Base-by-base conservation (phyloP, 1,140 invertebrate genomes). In the Drosophila simulans region DNA sequence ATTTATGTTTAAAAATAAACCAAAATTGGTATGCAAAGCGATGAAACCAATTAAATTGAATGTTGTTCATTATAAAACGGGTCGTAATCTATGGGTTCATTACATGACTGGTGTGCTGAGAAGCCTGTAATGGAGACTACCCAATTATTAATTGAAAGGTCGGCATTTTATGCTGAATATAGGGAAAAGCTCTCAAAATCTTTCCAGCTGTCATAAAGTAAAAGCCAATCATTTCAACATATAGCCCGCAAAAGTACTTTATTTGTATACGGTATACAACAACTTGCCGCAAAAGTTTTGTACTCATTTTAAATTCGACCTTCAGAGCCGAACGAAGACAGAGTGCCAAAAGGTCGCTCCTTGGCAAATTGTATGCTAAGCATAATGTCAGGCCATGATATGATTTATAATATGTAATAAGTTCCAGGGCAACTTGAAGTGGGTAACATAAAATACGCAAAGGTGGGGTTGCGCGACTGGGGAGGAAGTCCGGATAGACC, bases 401-500 rank as follows among this genome's bases (percentile, higher is more conserved):
- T 86, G 83, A 86, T 86, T 86, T 86, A 86, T 86, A 86, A 86
- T 86, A 78, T 78, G 74, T 88, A 88, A 88, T 88, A 88, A 86
- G 77, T 88, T 86, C 79, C 69, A 79, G 73, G 58, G 63, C 83
- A 72, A 79, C 77, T 68, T 76, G 54, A 85, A 77, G 81, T 76
- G 71, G 77, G 80, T 63, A 70, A 71, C 63, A 60, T 77, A 70
- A 82, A 88, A 88, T 75, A 86, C 46, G 78, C 68, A 64, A 77
- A 78, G 78, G 78, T 70, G 35, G 52, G 12, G 37, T 13, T 10
- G n/a, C n/a, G 15, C 3, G 31, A 31, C 2, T 31, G 10, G 48
- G 10, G 4, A n/a, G 17, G 25, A 11, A 20, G 10, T 39, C 59
- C 34, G 20, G 13, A 20, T 51, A 56, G 37, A 22, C 13, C 31